Evolutionary conservation across 2,113 vertebrate species (phyloP), one percentile per base, ranked within the genome.

Genomic region (Chloropsis cyanopogon): DNA sequence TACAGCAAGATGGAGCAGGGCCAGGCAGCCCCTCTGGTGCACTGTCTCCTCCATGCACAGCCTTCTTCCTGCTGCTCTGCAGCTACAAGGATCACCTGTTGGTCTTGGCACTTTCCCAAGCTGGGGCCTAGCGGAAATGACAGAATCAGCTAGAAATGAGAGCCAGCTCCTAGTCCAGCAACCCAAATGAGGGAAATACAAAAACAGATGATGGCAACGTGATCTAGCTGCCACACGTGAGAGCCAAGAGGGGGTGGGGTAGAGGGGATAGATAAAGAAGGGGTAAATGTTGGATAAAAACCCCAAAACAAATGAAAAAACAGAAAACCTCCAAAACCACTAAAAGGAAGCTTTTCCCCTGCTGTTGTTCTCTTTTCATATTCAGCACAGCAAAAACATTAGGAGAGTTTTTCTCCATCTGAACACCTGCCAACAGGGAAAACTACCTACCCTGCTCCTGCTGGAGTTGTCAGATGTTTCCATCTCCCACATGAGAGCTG

Each of bases 11-110:
- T 97, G 97, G 97, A 98, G 93, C 57, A 24, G 95, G 92, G 97
- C 98, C 98, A 98, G 98, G 97, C 97, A 97, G 97, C 93, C 97
- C 97, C 98, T 98, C 96, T 95, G 96, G 95, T 97, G 98, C 98
- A 97, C 96, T 73, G 97, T 97, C 98, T 98, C 98, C 97, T 97
- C 95, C 97, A 96, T 47, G 95, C 92, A 78, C 70, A 95, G 97
- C 97, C 97, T 97, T 97, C 98, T 98, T 99, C 98, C 99, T 98
- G 98, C 98, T 97, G 98, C 90, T 97, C 21, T 92, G 93, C 97
- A 97, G 97, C 97, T 97, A 96, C 91, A 91, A 95, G 97, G 97
- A 98, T 99, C 99, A 99, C 99, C 99, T 99, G 99, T 99, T 99
- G 98, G 98, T 98, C 95, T 97, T 99, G 99, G 99, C 98, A 11